Percentiles rank a stretch among this genome's conserved stretches.
phyloP scores from a whole-genome alignment of 2,888 invertebrate species.

The Enoplolaimus lenunculus region DNA sequence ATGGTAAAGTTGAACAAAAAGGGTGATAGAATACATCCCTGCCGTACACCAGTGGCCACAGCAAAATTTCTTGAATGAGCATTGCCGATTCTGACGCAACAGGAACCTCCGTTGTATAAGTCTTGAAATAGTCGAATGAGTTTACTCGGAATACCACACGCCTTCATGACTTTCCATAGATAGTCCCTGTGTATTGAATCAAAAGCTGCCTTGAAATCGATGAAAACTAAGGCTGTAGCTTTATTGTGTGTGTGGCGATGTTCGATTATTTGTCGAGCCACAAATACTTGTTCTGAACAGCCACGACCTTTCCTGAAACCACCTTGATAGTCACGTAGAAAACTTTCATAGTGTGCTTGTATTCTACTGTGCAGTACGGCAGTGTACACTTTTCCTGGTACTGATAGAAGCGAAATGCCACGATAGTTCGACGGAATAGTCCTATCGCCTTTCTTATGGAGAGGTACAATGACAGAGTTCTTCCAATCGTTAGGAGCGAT shows the following conservation, averaged over 20 bases:
- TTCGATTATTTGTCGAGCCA: neutral
- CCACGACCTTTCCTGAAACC: slow-evolving; percentile 12
- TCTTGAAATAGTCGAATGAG: neutral
- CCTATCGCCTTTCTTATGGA: neutral
- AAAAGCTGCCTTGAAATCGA: neutral
- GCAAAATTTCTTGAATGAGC: neutral
- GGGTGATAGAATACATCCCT: slow-evolving; percentile 8
- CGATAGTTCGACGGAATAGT: neutral
- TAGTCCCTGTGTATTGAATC: neutral
- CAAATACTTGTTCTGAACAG: neutral
- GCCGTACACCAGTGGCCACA: neutral
- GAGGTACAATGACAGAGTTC: neutral
- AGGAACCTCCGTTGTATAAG: neutral
- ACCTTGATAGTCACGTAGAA: slow-evolving; percentile 2
- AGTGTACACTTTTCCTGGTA: slow-evolving; percentile 3
- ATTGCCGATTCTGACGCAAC: neutral
- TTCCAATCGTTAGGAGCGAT: neutral
- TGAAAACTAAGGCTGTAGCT: neutral
- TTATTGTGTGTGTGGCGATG: neutral
- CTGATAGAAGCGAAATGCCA: neutral
- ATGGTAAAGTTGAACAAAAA: neutral
- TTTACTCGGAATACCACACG: neutral
- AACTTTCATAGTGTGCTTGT: neutral
- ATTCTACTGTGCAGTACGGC: slow-evolving; percentile 6
- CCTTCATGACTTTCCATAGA: neutral